Conservation (phyloP, 2,113 vertebrate genomes). For the Delphinus delphis region DNA sequence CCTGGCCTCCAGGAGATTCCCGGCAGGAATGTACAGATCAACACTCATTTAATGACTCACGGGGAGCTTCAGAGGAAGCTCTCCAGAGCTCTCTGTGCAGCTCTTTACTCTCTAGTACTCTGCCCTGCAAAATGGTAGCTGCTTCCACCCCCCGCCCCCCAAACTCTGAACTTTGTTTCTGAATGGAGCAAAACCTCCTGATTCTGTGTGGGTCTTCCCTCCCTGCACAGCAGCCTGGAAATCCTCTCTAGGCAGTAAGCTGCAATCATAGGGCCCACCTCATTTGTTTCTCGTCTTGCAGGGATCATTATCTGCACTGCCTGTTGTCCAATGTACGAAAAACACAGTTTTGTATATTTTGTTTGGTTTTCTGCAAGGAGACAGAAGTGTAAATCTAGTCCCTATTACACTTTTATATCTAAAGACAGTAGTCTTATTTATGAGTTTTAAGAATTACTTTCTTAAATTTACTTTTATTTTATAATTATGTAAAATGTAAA, state of each 20-base stretch:
- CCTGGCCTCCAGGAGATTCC: neutral
- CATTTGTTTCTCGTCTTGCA: neutral
- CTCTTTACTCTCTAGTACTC: neutral
- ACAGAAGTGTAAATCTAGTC: neutral
- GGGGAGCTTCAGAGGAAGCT: neutral
- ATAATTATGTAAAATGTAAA: slow-evolving; percentile 29
- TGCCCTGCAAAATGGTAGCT: neutral
- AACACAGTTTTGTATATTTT: neutral
- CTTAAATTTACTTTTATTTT: slow-evolving; percentile 18
- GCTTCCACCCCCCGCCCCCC: neutral
- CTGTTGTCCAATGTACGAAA: neutral
- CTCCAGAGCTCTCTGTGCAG: neutral
- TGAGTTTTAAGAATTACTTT: slow-evolving; percentile 4
- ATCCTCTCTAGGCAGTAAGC: neutral
- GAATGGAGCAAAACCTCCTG: neutral
- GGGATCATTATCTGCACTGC: neutral
- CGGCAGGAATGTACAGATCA: neutral
- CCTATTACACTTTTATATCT: neutral
- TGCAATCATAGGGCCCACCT: neutral
- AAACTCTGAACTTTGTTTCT: neutral
- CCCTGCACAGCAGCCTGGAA: neutral
- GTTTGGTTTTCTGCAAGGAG: neutral
- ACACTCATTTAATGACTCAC: neutral
- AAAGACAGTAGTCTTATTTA: neutral
- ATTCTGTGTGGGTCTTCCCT: neutral